Percentiles rank a stretch among this genome's conserved stretches.
Evolutionary conservation across 2,888 invertebrate genomes (phyloP).

Genomic region (Coleophora flavipennella): DNA sequence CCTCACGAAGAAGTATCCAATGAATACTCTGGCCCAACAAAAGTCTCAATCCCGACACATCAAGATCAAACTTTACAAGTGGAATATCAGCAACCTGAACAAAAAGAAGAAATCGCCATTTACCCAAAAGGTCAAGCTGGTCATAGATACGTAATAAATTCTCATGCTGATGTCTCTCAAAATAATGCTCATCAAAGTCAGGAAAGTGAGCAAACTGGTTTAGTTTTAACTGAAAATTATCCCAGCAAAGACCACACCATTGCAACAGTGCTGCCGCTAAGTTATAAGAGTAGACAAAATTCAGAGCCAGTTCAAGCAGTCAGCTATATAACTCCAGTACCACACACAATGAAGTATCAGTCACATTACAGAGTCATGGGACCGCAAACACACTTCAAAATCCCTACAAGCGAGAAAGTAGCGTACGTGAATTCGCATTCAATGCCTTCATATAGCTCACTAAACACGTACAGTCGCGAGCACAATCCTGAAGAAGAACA

Average conservation of each 20-base stretch:
- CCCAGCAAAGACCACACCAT: constrained; percentile 72
- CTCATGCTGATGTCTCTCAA: constrained; percentile 20
- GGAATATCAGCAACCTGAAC: constrained; percentile 22
- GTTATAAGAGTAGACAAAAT: constrained; percentile 33
- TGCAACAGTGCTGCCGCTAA: constrained; percentile 62
- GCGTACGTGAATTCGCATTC: constrained; percentile 57
- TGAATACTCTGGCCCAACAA: constrained; percentile 14
- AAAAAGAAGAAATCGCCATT: constrained; percentile 32
- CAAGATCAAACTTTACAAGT: constrained; percentile 16
- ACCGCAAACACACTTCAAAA: constrained; percentile 49
- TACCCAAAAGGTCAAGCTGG: constrained; percentile 29
- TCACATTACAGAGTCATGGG: constrained; percentile 58
- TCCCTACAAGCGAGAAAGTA: constrained; percentile 47
- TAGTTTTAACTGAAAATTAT: constrained; percentile 70
- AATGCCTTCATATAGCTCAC: constrained; percentile 34
- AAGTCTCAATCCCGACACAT: constrained; percentile 17
- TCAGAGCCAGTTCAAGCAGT: constrained; percentile 42
- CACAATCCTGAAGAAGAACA: constrained; percentile 47
- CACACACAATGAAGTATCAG: constrained; percentile 47
- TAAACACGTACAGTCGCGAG: constrained; percentile 26
- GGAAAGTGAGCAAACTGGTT: constrained; percentile 29
- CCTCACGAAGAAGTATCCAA: constrained; percentile 18
- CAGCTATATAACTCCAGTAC: constrained; percentile 59
- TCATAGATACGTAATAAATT: constrained; percentile 22
- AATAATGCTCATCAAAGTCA: constrained; percentile 44